phyloP scores from a whole-genome alignment of 2,888 invertebrate species.

The Orthonychiurus folsomi region DNA sequence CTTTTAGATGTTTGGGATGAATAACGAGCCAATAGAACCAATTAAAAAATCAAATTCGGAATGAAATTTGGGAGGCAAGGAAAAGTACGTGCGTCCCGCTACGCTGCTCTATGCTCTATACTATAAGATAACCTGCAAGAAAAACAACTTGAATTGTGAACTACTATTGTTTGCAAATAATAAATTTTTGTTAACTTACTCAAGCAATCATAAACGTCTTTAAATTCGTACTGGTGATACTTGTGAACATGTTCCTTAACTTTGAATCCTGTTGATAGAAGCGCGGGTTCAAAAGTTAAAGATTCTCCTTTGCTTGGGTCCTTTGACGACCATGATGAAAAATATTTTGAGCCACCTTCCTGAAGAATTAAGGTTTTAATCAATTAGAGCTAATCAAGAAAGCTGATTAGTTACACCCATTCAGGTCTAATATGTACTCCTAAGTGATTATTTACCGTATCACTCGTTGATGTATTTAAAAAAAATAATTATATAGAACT shows the following conservation, averaged over 20 bases:
- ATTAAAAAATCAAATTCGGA: no score
- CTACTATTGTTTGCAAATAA: background rate
- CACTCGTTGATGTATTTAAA: no score
- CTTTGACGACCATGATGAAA: background rate
- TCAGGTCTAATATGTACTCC: no score
- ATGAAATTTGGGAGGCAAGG: no score
- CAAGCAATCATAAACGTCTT: background rate
- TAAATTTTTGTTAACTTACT: background rate
- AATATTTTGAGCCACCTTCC: background rate
- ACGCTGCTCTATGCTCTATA: no score
- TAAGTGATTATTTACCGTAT: no score
- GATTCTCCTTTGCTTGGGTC: background rate
- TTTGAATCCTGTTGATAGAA: background rate
- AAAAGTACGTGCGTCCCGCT: no score
- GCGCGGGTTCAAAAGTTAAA: background rate
- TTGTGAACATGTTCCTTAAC: background rate
- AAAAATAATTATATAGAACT: background rate
- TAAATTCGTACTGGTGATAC: background rate
- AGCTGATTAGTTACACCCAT: no score
- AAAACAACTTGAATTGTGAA: background rate
- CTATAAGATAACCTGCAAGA: no score
- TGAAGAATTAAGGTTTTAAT: background rate
- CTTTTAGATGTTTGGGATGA: no score
- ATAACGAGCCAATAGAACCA: no score
- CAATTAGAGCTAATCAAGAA: no score